Evolutionary conservation across 2,888 invertebrate species (phyloP), one percentile per base, ranked within the genome.

Genomic region (Halictus quadricinctus): DNA sequence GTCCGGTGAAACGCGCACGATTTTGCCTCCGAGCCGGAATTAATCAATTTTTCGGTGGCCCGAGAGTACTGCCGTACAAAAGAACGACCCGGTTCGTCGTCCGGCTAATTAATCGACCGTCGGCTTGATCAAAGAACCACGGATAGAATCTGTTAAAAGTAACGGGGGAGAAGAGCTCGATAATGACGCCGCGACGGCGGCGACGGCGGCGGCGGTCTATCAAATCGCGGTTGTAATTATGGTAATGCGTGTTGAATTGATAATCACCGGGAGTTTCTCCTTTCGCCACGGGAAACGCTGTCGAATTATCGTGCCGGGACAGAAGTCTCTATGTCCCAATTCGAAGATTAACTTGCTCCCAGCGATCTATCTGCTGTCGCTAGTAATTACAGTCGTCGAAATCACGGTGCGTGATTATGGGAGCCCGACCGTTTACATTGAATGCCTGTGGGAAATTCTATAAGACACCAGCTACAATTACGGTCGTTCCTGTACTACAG

Each of bases 31-130:
- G 48, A 29, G 21, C 25, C 66, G 13, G 36, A 73, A 84, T 79
- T 82, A 85, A 89, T 87, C 82, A 79, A 84, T 85, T 86, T 89
- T 83, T 86, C 85, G 83, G 60, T 70, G 78, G 83, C 25, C 46
- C 43, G 46, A 18, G 21, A 10, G 10, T 21, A 41, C 54, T 18
- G 69, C 21, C 60, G 36, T 13, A 58, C 36, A 48, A 74, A 74
- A 46, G 66, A 64, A 75, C 36, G 78, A 82, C 5, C 21, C 10
- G 41, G 29, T 29, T 54, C 21, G 41, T 29, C 29, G 69, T 69
- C 36, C 72, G 76, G 72, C 58, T 74, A 88, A 88, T 88, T 84
- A 88, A 83, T 75, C 81, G 69, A 66, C 36, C 48, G 83, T 29
- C 87, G 88, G 88, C 41, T 66, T 66, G 88, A 86, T 88, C 81